Evolutionary conservation across 2,113 vertebrate species (phyloP).

Genomic region (Climacteris rufus): DNA sequence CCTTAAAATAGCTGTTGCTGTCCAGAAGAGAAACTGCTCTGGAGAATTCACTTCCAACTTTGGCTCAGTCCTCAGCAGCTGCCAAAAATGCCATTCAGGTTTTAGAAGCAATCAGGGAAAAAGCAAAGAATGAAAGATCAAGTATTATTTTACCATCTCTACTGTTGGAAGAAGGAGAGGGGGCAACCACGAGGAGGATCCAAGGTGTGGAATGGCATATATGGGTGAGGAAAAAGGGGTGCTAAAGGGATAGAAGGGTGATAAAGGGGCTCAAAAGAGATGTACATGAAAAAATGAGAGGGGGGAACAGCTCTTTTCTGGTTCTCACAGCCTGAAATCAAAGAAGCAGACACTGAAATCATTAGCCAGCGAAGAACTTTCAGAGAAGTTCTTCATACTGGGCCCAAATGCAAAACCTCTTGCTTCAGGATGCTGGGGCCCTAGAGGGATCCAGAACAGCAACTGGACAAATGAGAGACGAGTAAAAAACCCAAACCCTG

Average conservation of each 20-base stretch:
- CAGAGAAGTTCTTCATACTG: neutral
- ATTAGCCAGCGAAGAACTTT: neutral
- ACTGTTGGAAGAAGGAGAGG: neutral
- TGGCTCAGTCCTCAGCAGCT: neutral
- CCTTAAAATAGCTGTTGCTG: conserved; percentile 11
- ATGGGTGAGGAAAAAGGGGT: neutral
- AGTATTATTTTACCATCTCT: neutral
- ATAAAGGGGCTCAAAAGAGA: neutral
- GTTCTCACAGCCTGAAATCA: neutral
- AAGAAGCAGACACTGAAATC: neutral
- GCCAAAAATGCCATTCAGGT: neutral
- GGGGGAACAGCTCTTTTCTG: neutral
- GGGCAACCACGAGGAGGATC: neutral
- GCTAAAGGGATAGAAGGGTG: neutral
- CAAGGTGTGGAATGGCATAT: neutral
- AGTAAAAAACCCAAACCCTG: neutral
- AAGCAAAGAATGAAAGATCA: neutral
- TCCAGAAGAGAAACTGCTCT: neutral
- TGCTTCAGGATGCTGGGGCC: neutral
- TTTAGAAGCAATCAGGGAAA: neutral
- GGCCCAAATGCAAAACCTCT: neutral
- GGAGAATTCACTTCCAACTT: neutral
- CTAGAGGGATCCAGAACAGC: neutral
- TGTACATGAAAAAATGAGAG: neutral
- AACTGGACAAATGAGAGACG: neutral